Evolutionary conservation across 92 coral and sea anemone species (phyloP), one percentile per base, ranked within the genome.

Genomic region (Porites divaricata): DNA sequence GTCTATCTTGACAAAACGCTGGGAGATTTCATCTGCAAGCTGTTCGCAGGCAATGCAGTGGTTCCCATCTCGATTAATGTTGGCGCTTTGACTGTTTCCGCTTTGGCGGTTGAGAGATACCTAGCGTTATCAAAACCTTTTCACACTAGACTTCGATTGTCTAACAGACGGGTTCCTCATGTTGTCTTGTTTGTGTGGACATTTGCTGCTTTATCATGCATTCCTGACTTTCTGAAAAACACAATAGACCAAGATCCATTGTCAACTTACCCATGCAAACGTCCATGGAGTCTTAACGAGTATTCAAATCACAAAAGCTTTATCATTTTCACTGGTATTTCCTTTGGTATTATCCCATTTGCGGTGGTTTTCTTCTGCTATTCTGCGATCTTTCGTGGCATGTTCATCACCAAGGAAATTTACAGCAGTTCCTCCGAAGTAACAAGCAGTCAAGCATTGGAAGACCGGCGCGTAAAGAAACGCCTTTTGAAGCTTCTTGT

Each of bases 101-200:
- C 86, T 0, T 63, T 86, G 15, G 85, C 90, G 45, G 68, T 86
- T 19, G 90, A 86, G 65, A 71, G 89, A 59, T 86, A 86, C 17
- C 80, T 86, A 8, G 89, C 89, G 41, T 57, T 86, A 5, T 79
- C 70, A 59, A 78, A 80, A 26, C 89, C 89, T 54, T 86, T 78
- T 51, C 28, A 58, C 20, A 68, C 70, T 23, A 10, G 15, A 11
- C 11, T 81, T 70, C 26, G 86, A 61, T 56, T 81, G 41, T 70
- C 86, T 21, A 70, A 81, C 20, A 68, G 22, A 14, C 41, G 24
- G 23, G 54, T 76, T 71, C 70, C 75, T 14, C 72, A 23, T 13
- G 71, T 64, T 8, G 59, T 61, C 16, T 45, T 75, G 4, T 23
- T 21, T 26, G 6, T 72, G 28, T 79, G 84, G 72, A 48, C 61